Base-by-base conservation (phyloP, 1,140 invertebrate genomes). In the Neotoxoptera formosana region DNA sequence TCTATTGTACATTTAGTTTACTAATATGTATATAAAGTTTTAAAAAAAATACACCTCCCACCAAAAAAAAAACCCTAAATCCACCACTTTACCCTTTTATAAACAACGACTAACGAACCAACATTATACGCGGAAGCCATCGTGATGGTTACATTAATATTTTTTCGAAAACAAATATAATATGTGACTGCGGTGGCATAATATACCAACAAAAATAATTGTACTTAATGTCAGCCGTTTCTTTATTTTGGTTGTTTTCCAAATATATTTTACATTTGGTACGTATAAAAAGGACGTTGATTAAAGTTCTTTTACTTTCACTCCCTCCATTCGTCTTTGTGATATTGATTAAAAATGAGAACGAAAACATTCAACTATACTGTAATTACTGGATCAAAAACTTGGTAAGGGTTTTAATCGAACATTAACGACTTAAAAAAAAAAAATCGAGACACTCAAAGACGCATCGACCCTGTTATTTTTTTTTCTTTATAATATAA, bases 391-490 rank as follows among this genome's bases (percentile, higher is more conserved):
- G 47, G 45, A 51, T 88, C 47, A 88, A 51, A 51, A 88, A 88
- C 47, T 34, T n/a, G 4, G 86, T 30, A 30, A 88, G 20, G 47
- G 45, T 30, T 88, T 51, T 88, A 88, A 51, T 88, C 47, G 36
- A 88, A 88, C 86, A 48, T 88, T 88, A 88, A 88, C 47, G 86
- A 51, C 84, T 47, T 11, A n/a, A 51, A 88, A 88, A 51, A 88
- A 88, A 45, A n/a, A 88, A 88, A 51, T 8, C 7, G n/a, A 48
- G 47, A 51, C 20, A 51, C 47, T 84, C 83, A 84, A 84, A 84
- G 36, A 23, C 9, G 41, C 21, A 45, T 36, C 9, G 41, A 86
- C 41, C 36, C 36, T 41, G 25, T 86, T 25, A 30, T 45, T 86
- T 86, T 86, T 86, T 36, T 86, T 86, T 86, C 51, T 53, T 23